Conservation (phyloP, 2,797 vertebrate genomes). For the Percopsis omiscomaycus region DNA sequence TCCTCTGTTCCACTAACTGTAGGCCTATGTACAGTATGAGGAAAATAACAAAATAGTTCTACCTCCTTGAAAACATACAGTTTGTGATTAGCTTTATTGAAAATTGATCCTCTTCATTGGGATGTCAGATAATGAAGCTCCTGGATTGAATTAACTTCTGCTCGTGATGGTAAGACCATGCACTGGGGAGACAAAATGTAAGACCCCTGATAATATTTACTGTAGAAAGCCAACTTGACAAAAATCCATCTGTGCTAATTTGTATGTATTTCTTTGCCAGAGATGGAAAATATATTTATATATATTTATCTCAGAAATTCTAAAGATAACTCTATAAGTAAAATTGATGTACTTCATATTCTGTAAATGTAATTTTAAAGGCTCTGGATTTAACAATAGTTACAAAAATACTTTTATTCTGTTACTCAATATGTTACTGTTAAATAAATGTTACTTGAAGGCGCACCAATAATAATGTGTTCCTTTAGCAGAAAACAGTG, state of each 20-base stretch:
- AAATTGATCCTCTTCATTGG: slow-evolving; percentile 47
- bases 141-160: slow-evolving; percentile 25
- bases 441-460: too few species aligned
- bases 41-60: background rate
- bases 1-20: background rate
- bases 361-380: slow-evolving; percentile 36
- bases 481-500: background rate
- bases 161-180: slow-evolving; percentile 4
- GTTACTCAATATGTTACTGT: too few species aligned
- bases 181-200: slow-evolving; percentile 39
- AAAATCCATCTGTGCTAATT: background rate
- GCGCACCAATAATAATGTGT: too few species aligned
- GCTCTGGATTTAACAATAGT: too few species aligned
- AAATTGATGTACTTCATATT: background rate
- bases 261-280: slow-evolving; percentile 8
- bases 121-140: slow-evolving; percentile 23
- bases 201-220: slow-evolving; percentile 4
- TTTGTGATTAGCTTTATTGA: slow-evolving; percentile 36
- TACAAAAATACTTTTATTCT: too few species aligned
- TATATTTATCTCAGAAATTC: background rate
- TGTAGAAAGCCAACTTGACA: background rate
- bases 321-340: background rate
- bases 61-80: too few species aligned
- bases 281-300: slow-evolving; percentile 17
- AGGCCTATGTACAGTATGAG: background rate